Base-by-base conservation (phyloP, 2,888 invertebrate genomes). In the Dasysyrphus tricinctus region DNA sequence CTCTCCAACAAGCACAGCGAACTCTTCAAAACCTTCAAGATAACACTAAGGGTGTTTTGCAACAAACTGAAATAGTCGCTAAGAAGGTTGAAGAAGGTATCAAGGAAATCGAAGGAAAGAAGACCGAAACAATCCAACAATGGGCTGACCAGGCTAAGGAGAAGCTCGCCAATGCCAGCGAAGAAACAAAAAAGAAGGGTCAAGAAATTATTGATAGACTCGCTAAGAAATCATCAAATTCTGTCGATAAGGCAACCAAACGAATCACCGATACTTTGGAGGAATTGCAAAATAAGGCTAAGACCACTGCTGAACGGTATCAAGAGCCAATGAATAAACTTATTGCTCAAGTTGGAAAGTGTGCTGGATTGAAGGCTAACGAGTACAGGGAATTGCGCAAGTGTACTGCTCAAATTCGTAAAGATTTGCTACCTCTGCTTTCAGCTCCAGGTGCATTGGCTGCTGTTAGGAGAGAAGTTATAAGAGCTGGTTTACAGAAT, bases 311-410 rank as follows among this genome's bases (percentile, higher is more conserved):
- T 24, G 7, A 76, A 32, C n/a, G 19, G 4, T 80, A 49, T 47
- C 54, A 42, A 4, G 56, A 56, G 47, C 80, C 80, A 56, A 77
- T 73, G 59, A 76, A 61, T 8, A 34, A 67, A 12, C 76, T 85
- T 1, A 42, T 80, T 49, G 47, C 29, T 1, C 37, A 76, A 12
- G 16, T 85, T 34, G 76, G 54, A n/a, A 47, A 67, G 14, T 80
- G 76, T 12, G 24, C 67, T 0, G 5, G 42, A 9, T 2, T 63
- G 19, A 69, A 67, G 12, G 39, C 44, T 51, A 61, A 16, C 11
- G 34, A 82, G 54, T 16, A 8, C 5, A 42, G 16, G 9, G 65
- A 14, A 39, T 14, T 65, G 6, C 8, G 5, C 14, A 32, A 5
- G 8, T 80, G 76, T 69, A n/a, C 56, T 49, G 7, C 11, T 8